A percentile compares a stretch with the other conserved stretches of the same genome.
These are phyloP conservation scores for Gallinago media DNA, from an alignment of 2,113 vertebrate species.

Conservation along the genomic window DNA sequence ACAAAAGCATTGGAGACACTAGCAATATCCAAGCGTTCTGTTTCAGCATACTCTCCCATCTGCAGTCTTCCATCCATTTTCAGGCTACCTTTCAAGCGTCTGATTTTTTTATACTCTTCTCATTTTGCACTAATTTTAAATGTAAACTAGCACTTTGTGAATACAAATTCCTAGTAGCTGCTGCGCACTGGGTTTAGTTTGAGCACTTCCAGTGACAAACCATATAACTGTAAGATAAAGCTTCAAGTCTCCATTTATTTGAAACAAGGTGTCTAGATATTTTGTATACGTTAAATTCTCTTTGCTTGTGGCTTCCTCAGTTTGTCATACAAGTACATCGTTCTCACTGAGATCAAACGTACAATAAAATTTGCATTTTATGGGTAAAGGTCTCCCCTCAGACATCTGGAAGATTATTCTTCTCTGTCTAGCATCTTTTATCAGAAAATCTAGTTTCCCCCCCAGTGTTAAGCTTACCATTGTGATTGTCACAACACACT, in stretches of 20 bases:
- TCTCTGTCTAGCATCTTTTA: background rate
- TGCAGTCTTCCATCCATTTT: background rate
- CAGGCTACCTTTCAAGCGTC: background rate
- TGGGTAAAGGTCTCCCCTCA: background rate
- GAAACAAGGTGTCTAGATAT: background rate
- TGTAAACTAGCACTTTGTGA: background rate
- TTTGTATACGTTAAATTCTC: background rate
- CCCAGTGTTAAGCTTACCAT: background rate
- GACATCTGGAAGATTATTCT: background rate
- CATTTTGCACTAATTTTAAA: background rate
- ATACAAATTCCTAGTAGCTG: background rate
- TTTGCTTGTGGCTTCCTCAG: background rate
- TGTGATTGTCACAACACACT: background rate
- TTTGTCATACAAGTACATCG: background rate
- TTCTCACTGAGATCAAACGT: background rate
- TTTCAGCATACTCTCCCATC: background rate
- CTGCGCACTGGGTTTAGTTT: background rate
- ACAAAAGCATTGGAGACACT: background rate
- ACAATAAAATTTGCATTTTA: background rate
- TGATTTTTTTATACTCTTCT: background rate
- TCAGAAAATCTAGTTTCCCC: background rate
- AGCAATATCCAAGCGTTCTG: background rate
- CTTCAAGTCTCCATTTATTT: background rate
- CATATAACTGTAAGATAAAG: background rate
- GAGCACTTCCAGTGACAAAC: background rate